Evolutionary conservation across 2,888 invertebrate species (phyloP), one percentile per base, ranked within the genome.

Genomic region (Orthonevra nobilis): DNA sequence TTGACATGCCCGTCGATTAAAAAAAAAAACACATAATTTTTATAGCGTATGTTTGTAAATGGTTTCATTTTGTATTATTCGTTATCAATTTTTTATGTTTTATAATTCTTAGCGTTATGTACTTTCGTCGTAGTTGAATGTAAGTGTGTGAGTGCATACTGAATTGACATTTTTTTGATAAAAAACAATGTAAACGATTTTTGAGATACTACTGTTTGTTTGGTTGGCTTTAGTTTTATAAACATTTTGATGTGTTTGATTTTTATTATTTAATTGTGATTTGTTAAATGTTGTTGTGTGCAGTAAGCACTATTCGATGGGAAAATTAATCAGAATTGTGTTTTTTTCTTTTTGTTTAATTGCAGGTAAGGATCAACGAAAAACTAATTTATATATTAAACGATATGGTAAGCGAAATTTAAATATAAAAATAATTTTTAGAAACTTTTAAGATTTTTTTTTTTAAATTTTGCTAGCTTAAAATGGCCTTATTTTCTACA

Each of bases 311-410:
- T 36, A 5, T 48, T n/a, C 20, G 28, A 69, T 54, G 44, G 19
- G 64, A 72, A 44, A 36, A 72, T 61, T 69, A 68, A 79, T 73
- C 50, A n/a, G n/a, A 66, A 60, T 56, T 44, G 61, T n/a, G n/a
- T 50, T 63, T 81, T 60, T 73, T 81, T 68, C 83, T 82, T 82
- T 63, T 85, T 38, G 82, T 81, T 72, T 84, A 83, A 26, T 87
- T 87, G 56, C 86, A 87, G 87, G 87, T 87, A 87, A 87, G 87
- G 85, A 86, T 87, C 81, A 86, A 88, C 84, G 87, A 87, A 85
- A 85, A 87, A 84, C 84, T 85, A 82, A 81, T 87, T 54, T 87
- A 84, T 85, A 88, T 86, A 82, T 84, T 87, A 68, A 86, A 87
- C 84, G 82, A 86, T 84, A 85, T 87, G 87, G 87, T 87, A 87